Conservation (phyloP, 2,113 vertebrate genomes). For the Mormyrus lacerda region DNA sequence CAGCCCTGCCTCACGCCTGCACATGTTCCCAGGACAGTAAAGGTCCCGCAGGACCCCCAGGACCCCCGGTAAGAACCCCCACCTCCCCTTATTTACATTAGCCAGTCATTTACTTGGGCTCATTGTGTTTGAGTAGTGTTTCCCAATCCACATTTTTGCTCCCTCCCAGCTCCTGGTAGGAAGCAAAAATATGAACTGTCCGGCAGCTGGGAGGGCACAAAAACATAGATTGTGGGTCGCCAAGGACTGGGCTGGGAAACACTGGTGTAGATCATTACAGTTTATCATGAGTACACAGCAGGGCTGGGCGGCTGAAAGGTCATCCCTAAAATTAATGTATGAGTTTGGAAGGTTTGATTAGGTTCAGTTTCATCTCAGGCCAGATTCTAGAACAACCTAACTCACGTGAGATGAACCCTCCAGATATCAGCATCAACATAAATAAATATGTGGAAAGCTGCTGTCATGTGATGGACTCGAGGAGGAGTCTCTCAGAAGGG, state of each 20-base stretch:
- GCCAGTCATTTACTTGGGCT: not conserved
- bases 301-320: not conserved
- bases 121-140: not conserved
- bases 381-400: not conserved
- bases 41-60: constrained; percentile 75
- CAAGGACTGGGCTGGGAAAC: not conserved
- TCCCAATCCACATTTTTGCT: not conserved
- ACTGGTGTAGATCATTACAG: not conserved
- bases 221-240: not conserved
- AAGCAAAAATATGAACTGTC: not conserved
- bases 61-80: constrained; percentile 73
- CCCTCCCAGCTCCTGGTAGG: not conserved
- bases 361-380: not conserved
- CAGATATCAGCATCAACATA: not conserved
- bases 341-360: not conserved
- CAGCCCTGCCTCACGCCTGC: constrained; percentile 82
- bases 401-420: not conserved
- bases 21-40: constrained; percentile 88
- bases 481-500: constrained; percentile 14
- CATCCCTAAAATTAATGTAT: not conserved
- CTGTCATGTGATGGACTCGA: not conserved
- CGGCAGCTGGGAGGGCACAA: not conserved
- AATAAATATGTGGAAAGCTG: not conserved
- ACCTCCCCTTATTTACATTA: not conserved
- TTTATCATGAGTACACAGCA: not conserved